phyloP scores from a whole-genome alignment of 2,113 vertebrate genomes.

The Rhinolophus sinicus region DNA sequence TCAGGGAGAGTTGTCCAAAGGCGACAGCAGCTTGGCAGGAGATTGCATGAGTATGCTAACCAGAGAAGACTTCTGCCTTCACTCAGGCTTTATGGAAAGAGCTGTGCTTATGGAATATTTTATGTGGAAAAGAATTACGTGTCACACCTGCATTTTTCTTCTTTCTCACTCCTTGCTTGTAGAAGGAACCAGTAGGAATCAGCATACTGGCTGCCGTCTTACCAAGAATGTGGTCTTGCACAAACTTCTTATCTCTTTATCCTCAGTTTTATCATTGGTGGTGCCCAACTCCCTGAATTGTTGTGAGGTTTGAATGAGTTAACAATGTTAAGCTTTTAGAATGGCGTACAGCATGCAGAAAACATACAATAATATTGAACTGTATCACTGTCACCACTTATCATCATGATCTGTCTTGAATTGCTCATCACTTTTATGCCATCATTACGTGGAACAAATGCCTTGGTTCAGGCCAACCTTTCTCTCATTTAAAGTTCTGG shows the following conservation, averaged over 20 bases:
- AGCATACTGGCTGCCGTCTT: background rate
- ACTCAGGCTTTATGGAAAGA: background rate
- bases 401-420: background rate
- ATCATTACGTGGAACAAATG: background rate
- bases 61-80: background rate
- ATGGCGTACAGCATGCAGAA: background rate
- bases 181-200: background rate
- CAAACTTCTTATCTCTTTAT: background rate
- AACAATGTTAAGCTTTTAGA: background rate
- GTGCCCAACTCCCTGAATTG: background rate
- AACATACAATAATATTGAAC: background rate
- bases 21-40: background rate
- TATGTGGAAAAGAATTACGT: background rate
- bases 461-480: background rate
- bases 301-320: background rate
- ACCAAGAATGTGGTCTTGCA: background rate
- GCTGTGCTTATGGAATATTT: background rate
- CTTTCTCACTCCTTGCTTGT: background rate
- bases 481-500: background rate
- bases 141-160: background rate
- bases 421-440: background rate
- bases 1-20: background rate
- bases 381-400: background rate
- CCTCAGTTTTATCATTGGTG: background rate
- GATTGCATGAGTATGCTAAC: background rate